phyloP scores from a whole-genome alignment of 2,888 invertebrate species.

The Palloptera scutellata region DNA sequence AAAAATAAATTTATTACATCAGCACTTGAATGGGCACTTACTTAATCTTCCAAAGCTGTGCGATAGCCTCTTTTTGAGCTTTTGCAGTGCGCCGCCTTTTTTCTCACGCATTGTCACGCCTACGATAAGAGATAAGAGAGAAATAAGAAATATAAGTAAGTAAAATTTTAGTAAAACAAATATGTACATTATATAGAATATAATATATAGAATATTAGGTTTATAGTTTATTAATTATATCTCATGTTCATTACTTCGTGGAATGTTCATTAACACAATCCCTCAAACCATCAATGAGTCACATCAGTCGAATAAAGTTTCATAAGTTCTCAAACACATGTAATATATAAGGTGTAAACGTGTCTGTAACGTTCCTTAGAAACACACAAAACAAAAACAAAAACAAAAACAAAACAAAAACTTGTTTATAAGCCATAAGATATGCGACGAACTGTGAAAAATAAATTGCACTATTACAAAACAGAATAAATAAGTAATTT shows the following conservation, averaged over 20 bases:
- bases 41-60: conserved; percentile 96
- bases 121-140: conserved; percentile 62
- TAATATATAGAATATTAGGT: too few relatives aligned
- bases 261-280: background rate
- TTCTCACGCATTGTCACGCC: conserved; percentile 93
- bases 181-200: too few relatives aligned
- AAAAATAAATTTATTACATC: background rate
- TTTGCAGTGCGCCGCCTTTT: conserved; percentile 91
- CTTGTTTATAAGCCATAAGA: conserved; percentile 3
- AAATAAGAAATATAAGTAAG: conserved; percentile 10
- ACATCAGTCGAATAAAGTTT: conserved; percentile 19
- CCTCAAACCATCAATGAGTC: background rate
- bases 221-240: too few relatives aligned
- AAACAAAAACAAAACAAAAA: too few relatives aligned
- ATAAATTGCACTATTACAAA: conserved; percentile 32
- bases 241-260: too few relatives aligned
- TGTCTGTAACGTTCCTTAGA: too few relatives aligned
- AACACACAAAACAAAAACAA: too few relatives aligned
- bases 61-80: conserved; percentile 93
- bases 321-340: background rate
- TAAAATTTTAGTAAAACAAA: conserved; percentile 9
- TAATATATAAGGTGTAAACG: background rate
- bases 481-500: background rate
- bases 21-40: conserved; percentile 69
- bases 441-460: conserved; percentile 27